Percentiles rank a stretch among this genome's conserved stretches.
Conservation (phyloP, 2,113 vertebrate species). For the Mastomys coucha region DNA sequence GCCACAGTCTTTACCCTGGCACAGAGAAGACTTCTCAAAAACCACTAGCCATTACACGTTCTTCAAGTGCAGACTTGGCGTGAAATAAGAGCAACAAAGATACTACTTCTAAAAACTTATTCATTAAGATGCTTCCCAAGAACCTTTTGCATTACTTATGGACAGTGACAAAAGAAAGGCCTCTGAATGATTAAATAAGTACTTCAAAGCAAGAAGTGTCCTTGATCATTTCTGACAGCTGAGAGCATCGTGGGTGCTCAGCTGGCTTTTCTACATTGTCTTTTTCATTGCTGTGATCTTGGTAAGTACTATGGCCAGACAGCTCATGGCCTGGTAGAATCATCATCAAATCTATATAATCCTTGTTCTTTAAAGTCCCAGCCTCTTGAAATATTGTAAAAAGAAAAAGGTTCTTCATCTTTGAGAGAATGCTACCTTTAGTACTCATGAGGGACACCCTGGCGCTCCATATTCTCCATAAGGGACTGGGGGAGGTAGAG, state of each 20-base stretch:
- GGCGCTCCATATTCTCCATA: background rate
- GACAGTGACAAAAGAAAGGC: background rate
- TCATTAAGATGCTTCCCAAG: background rate
- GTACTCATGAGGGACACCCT: background rate
- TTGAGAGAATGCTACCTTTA: conserved; percentile 12
- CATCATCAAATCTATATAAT: background rate
- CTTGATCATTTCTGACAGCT: background rate
- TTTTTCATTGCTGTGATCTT: background rate
- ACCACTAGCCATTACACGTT: background rate
- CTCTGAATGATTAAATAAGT: background rate
- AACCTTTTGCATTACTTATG: background rate
- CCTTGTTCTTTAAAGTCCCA: background rate
- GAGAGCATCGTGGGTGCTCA: background rate
- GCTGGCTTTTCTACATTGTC: background rate
- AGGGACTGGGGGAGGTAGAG: background rate
- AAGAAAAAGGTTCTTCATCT: background rate
- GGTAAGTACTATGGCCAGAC: background rate
- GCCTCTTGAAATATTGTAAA: background rate
- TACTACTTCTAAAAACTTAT: background rate
- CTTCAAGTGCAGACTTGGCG: background rate
- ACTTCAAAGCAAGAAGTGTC: background rate
- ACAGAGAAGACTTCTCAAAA: background rate
- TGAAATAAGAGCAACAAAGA: background rate
- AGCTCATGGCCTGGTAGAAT: background rate
- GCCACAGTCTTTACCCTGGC: background rate